Percentiles rank a stretch among this genome's conserved stretches.
Evolutionary conservation across 2,888 invertebrate genomes (phyloP).

Genomic region (Caenorhabditis sp.): DNA sequence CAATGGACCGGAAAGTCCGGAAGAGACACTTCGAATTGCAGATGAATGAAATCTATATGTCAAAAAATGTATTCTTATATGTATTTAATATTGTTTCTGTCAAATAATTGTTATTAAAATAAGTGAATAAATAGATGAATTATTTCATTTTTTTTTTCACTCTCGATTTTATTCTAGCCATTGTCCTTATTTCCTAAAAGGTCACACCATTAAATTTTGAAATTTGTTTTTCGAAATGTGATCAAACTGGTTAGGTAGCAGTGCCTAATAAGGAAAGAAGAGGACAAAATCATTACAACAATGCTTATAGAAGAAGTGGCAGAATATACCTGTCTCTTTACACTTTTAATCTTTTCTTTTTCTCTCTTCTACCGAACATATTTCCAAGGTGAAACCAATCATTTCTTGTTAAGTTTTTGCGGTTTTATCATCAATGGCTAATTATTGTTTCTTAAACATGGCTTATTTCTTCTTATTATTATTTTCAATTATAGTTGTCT

Average conservation of each 20-base stretch:
- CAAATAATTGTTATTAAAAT: not conserved
- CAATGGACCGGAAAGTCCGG: slow-evolving; percentile 28
- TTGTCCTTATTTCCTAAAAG: too few species aligned
- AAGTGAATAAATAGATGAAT: not conserved
- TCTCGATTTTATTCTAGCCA: too few species aligned
- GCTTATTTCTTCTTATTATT: too few species aligned
- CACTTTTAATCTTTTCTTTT: not conserved
- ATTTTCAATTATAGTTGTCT: too few species aligned
- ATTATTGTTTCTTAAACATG: too few species aligned
- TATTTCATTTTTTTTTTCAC: too few species aligned
- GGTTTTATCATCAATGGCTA: too few species aligned
- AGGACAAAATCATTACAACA: not conserved
- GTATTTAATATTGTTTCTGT: not conserved
- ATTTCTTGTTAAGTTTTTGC: not conserved
- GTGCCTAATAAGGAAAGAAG: too few species aligned
- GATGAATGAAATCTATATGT: slow-evolving; percentile 24
- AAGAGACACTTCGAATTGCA: slow-evolving; percentile 32
- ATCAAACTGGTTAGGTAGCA: slow-evolving; percentile 2
- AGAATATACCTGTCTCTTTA: not conserved
- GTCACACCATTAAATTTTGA: not conserved
- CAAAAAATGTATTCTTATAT: not conserved
- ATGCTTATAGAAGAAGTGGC: too few species aligned
- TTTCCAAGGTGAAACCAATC: slow-evolving; percentile 2
- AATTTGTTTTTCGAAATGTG: slow-evolving; percentile 15
- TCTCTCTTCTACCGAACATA: not conserved